These are phyloP conservation scores for Beroe ovata DNA, from an alignment of 37 sponge, comb jelly and placozoan genomes.

Conservation along the genomic window DNA sequence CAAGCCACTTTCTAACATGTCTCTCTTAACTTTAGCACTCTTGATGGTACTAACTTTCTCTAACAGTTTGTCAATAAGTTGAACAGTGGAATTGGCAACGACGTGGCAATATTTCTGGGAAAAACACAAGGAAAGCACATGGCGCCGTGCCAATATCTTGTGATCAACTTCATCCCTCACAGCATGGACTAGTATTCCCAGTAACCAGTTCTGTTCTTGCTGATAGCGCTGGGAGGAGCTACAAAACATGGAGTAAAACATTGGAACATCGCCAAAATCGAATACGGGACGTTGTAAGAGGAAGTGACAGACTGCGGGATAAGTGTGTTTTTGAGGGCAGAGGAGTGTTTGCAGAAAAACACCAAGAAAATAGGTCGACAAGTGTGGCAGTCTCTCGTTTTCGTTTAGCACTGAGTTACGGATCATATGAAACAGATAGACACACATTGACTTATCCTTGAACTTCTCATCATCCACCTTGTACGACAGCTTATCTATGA, in stretches of 20 bases:
- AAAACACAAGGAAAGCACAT: conserved; percentile 39
- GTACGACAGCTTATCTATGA: neutral
- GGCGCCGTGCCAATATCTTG: neutral
- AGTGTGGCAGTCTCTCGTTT: conserved; percentile 45
- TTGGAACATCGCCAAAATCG: conserved; percentile 57
- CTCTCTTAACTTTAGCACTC: conserved; percentile 1
- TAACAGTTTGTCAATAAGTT: conserved; percentile 1
- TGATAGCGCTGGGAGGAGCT: neutral
- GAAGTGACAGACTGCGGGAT: conserved; percentile 20
- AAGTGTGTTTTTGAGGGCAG: conserved; percentile 11
- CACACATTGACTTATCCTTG: conserved; percentile 53
- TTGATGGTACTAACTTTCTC: conserved; percentile 7
- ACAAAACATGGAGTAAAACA: conserved; percentile 60
- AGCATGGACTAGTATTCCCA: neutral
- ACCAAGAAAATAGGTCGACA: conserved; percentile 30
- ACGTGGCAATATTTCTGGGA: conserved; percentile 4
- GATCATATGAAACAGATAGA: conserved; percentile 8
- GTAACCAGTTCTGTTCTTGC: conserved; percentile 57
- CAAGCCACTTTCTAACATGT: neutral
- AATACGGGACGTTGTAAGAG: conserved; percentile 38
- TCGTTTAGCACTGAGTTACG: neutral
- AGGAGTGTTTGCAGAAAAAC: conserved; percentile 8
- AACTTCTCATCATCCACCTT: conserved; percentile 38
- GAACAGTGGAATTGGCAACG: neutral
- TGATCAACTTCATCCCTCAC: conserved; percentile 62